A percentile compares a stretch with the other conserved stretches of the same genome.
These are phyloP conservation scores for Euleptes europaea DNA, from an alignment of 2,113 vertebrate species.

Conservation along the genomic window DNA sequence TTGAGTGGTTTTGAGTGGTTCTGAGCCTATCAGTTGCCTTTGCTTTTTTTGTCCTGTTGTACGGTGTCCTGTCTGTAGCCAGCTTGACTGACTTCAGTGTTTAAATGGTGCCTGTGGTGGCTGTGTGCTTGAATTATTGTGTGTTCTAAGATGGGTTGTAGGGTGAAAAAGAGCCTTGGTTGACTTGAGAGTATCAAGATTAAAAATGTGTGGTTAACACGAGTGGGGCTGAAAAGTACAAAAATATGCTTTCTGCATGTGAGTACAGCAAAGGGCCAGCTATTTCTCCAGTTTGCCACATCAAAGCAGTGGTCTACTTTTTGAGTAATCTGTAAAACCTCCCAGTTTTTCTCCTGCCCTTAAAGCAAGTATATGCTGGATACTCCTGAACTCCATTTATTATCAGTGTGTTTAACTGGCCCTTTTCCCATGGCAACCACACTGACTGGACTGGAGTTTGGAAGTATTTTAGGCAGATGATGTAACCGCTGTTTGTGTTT, in stretches of 20 bases:
- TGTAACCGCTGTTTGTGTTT: conserved; percentile 43
- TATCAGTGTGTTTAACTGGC: neutral
- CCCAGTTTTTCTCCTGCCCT: fast-evolving
- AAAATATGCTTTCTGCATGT: neutral
- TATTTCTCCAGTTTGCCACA: neutral
- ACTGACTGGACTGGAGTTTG: neutral
- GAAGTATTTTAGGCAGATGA: conserved; percentile 34
- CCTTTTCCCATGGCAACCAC: neutral
- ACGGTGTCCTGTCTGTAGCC: too few relatives aligned
- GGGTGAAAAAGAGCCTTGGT: neutral
- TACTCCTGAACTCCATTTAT: neutral
- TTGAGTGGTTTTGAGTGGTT: too few relatives aligned
- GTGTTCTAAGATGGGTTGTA: neutral
- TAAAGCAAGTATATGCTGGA: neutral
- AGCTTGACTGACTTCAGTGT: neutral
- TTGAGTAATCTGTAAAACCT: neutral
- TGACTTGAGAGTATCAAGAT: neutral
- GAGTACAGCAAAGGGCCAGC: neutral
- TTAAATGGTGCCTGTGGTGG: neutral
- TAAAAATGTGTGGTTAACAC: neutral
- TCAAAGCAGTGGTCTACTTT: neutral
- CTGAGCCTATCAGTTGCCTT: neutral
- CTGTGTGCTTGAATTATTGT: neutral
- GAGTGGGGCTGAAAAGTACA: fast-evolving
- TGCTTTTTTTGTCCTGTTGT: neutral